Evolutionary conservation across 2,113 vertebrate species (phyloP).

Genomic region (Cervus canadensis): DNA sequence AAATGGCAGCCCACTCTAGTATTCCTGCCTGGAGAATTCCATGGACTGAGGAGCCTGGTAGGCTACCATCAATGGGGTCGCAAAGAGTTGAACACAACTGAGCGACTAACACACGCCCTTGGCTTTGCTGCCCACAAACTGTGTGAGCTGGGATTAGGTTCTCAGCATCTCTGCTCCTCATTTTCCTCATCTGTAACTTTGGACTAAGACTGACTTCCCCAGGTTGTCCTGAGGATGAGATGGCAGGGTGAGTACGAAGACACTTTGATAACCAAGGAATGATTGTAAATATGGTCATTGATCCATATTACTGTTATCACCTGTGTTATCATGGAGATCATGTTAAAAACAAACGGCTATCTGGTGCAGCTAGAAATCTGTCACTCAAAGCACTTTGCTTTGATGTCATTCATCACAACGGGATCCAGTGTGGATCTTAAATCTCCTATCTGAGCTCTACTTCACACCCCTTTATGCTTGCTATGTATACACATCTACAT

Average conservation of each 20-base stretch:
- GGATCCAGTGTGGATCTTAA: not conserved
- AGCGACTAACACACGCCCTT: not conserved
- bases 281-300: not conserved
- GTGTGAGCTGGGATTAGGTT: too few relatives aligned
- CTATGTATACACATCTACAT: rapidly evolving
- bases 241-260: not conserved
- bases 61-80: not conserved
- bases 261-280: not conserved
- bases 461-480: not conserved
- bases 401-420: not conserved
- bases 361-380: not conserved
- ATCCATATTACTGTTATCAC: rapidly evolving
- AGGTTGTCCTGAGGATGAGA: not conserved
- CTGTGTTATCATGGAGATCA: too few relatives aligned
- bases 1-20: not conserved
- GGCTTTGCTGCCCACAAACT: not conserved
- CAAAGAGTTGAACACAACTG: not conserved
- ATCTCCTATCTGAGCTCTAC: not conserved
- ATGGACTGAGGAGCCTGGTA: not conserved
- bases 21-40: not conserved
- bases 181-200: not conserved
- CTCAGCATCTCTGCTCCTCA: not conserved
- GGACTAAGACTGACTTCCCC: too few relatives aligned
- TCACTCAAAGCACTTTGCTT: not conserved
- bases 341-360: not conserved